Evolutionary conservation across 2,888 invertebrate genomes (phyloP), one percentile per base, ranked within the genome.

Genomic region (Autographa gamma): DNA sequence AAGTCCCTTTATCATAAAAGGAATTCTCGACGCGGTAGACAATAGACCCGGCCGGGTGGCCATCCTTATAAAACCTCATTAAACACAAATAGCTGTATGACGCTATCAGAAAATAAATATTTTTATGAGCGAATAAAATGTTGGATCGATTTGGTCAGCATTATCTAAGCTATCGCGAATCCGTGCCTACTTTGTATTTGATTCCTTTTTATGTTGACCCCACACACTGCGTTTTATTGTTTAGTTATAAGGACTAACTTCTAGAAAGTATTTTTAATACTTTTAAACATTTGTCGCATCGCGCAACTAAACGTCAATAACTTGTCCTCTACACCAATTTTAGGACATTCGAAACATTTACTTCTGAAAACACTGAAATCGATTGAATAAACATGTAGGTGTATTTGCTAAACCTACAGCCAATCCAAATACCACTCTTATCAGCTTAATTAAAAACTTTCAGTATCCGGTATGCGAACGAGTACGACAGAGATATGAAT

Each of bases 41-140:
- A 77, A 79, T 79, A 54, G 63, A 16, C 34, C 41, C 16, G 16
- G 11, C 60, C 68, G 72, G 77, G 77, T 79, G 77, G 77, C 61
- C 77, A 59, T 32, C 72, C 72, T 43, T 79, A 75, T 68, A 72
- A 68, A 71, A 68, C 31, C 60, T 77, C 76, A 79, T 79, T 77
- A 77, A 75, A 66, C 59, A 7, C 54, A 61, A 79, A 75, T 77
- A 71, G 71, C 52, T 59, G 13, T 41, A 64, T 77, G 79, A 77
- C 75, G 77, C 66, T 69, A 62, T 56, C 34, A 52, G 71, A 56
- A 63, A 75, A 61, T 78, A 75, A 71, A 67, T 78, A 52, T 64
- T 59, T 68, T 76, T 66, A 73, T 76, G 18, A 61, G 66, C 77
- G 71, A 76, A 60, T 69, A 73, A 60, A 79, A 61, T 71, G 58